Evolutionary conservation across 2,113 vertebrate species (phyloP), one percentile per base, ranked within the genome.

Genomic region (Sander vitreus): DNA sequence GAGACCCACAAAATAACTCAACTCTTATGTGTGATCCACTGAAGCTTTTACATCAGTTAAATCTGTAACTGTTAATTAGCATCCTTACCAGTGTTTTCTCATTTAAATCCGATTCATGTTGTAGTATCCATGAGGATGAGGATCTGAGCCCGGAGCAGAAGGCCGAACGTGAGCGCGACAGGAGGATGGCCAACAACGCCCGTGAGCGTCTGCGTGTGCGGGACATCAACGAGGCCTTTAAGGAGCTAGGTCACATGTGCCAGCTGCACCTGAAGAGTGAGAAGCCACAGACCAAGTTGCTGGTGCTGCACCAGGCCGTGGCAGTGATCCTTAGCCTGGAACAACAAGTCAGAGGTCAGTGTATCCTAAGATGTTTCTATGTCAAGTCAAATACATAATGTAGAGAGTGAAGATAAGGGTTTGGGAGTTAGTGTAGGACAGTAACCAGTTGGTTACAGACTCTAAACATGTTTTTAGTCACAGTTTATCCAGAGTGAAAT

Each of bases 221-320:
- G 9, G 98, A 99, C 93, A 99, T 99, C 82, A 99, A 99, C 4
- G 98, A 99, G 92, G 98, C 98, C 0, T 99, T 99, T 86, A 99
- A 99, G 91, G 97, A 99, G 91, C 96, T 99, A 27, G 98, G 98
- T 48, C 97, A 97, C 81, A 99, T 99, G 98, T 97, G 96, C 89
- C 97, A 99, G 89, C 95, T 99, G 82, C 98, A 99, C 80, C 95
- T 99, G 82, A 99, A 99, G 94, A 99, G 97, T 14, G 98, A 99
- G 87, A 99, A 99, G 84, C 98, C 98, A 0, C 98, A 99, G 92
- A 99, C 98, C 14, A 99, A 99, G 81, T 96, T 99, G 91, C 96
- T 99, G 76, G 98, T 99, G 89, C 97, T 99, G 84, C 98, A 99
- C 93, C 98, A 99, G 95, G 98, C 98, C 1, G 98, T 99, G 90